These are phyloP conservation scores for Hermetia illucens DNA, from an alignment of 1,140 invertebrate genomes.

Conservation along the genomic window DNA sequence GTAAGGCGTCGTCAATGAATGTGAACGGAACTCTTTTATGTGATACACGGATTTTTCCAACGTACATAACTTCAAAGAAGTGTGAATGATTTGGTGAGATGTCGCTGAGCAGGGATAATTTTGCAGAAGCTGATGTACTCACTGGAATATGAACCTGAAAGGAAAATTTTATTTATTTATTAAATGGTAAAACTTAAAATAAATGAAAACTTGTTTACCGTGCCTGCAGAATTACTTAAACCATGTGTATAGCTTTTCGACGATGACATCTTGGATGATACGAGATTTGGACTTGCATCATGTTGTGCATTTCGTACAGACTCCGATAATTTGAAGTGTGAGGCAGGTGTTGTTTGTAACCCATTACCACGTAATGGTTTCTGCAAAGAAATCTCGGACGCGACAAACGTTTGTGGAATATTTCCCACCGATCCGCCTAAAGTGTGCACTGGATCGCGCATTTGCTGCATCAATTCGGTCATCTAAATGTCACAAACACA, in stretches of 20 bases:
- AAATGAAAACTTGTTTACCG: conserved; percentile 11
- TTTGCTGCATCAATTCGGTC: conserved; percentile 31
- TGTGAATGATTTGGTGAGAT: conserved; percentile 71
- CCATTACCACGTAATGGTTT: conserved; percentile 9
- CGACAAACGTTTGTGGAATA: conserved; percentile 26
- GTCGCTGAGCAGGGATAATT: conserved; percentile 51
- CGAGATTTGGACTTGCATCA: conserved; percentile 25
- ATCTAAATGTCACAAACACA: conserved; percentile 13
- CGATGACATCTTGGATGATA: conserved; percentile 26
- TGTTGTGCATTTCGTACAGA: conserved; percentile 24
- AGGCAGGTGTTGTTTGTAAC: conserved; percentile 24
- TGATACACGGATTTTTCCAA: conserved; percentile 74
- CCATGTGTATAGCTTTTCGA: conserved; percentile 30
- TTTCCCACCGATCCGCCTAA: conserved; percentile 28
- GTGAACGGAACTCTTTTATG: conserved; percentile 72
- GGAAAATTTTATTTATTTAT: no score
- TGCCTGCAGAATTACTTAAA: conserved; percentile 26
- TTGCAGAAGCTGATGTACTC: conserved; percentile 24
- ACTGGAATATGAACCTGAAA: conserved; percentile 21
- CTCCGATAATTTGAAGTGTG: conserved; percentile 26
- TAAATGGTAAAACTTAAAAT: no score
- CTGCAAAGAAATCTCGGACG: conserved; percentile 10
- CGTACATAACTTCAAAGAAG: conserved; percentile 76
- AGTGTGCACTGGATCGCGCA: conserved; percentile 28
- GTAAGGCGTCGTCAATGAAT: conserved; percentile 80